Evolutionary conservation across 2,797 vertebrate genomes (phyloP).

Genomic region (Acipenser ruthenus): DNA sequence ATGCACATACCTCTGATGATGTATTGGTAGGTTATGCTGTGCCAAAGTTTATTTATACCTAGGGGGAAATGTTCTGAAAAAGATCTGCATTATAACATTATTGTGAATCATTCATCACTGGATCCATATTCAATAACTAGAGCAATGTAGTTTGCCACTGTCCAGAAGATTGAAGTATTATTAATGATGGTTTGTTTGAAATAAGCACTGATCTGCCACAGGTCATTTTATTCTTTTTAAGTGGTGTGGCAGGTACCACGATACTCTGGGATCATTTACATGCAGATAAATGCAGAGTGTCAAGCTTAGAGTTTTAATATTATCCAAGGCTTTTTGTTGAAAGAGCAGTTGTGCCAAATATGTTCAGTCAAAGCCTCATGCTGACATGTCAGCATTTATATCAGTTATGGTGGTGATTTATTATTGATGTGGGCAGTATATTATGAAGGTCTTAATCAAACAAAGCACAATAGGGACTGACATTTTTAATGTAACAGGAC

Average conservation of each 20-base stretch:
- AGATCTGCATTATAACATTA: background rate
- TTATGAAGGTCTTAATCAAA: no score
- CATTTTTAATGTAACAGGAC: no score
- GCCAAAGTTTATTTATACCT: background rate
- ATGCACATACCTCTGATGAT: background rate
- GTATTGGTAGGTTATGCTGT: background rate
- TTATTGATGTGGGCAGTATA: no score
- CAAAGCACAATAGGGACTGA: no score
- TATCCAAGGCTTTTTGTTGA: background rate
- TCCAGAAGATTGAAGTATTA: background rate
- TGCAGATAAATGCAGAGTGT: background rate
- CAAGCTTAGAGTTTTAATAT: background rate
- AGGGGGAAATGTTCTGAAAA: background rate
- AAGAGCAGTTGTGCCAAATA: no score
- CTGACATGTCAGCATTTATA: no score
- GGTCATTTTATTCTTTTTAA: background rate
- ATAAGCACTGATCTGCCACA: background rate
- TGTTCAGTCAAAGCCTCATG: no score
- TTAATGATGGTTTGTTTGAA: background rate
- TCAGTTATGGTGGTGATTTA: no score
- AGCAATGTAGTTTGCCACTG: background rate
- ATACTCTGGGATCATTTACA: background rate
- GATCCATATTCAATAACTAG: background rate
- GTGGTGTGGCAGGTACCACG: background rate
- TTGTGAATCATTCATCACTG: background rate